A percentile compares a stretch with the other conserved stretches of the same genome.
These are phyloP conservation scores for Danio tinwini DNA, from an alignment of 2,797 vertebrate species.

Conservation along the genomic window DNA sequence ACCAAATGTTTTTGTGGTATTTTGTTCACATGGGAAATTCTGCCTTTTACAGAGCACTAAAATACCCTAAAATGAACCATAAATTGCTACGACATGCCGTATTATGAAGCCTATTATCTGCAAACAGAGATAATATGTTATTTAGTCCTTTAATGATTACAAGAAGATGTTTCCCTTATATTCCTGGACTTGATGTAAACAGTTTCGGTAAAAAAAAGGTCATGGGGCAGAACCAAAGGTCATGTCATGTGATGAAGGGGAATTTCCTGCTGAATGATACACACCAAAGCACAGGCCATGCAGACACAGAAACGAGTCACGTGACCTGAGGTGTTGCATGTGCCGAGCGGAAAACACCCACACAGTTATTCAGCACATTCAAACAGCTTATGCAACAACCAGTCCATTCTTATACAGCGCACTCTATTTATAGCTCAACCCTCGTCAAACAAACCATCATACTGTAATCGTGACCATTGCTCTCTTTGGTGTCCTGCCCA, in stretches of 20 bases:
- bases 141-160: constrained; percentile 36
- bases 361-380: constrained; percentile 51
- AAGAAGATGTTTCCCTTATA: constrained; percentile 2
- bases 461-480: constrained; percentile 35
- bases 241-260: constrained; percentile 61
- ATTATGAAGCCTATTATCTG: background rate
- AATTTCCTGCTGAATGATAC: constrained; percentile 58
- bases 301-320: constrained; percentile 44
- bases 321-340: constrained; percentile 52
- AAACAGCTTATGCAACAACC: constrained; percentile 38
- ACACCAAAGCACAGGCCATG: constrained; percentile 41
- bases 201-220: constrained; percentile 53
- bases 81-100: constrained; percentile 37
- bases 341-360: constrained; percentile 43
- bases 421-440: constrained; percentile 26
- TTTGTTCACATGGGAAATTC: background rate
- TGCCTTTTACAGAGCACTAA: background rate
- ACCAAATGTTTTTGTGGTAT: background rate
- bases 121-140: constrained; percentile 26
- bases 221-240: constrained; percentile 29
- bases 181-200: constrained; percentile 49
- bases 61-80: background rate
- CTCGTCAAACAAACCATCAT: constrained; percentile 5
- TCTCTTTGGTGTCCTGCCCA: constrained; percentile 45
- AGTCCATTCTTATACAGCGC: constrained; percentile 31